A percentile compares a stretch with the other conserved stretches of the same genome.
phyloP scores from a whole-genome alignment of 2,888 invertebrate genomes.

The Pollenia griseotomentosa region DNA sequence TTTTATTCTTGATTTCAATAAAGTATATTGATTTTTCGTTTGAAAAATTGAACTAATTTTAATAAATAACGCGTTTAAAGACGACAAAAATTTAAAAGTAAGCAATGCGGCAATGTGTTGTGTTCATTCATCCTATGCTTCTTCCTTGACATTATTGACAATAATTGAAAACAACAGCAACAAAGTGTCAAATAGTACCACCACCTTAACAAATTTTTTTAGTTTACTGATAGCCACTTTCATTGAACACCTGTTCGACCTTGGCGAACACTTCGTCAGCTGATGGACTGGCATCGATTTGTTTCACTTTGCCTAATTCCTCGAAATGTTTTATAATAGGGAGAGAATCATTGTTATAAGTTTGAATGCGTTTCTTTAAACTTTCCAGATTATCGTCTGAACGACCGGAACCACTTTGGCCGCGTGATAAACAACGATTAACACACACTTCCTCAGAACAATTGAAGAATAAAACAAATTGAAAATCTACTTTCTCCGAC shows the following conservation, averaged over 20 bases:
- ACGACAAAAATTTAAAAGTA: conserved; percentile 22
- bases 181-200: conserved; percentile 47
- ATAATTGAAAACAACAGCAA: conserved; percentile 52
- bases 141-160: conserved; percentile 39
- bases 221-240: conserved; percentile 77
- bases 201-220: conserved; percentile 25
- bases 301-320: conserved; percentile 88
- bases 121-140: not conserved
- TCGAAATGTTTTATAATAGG: conserved; percentile 95
- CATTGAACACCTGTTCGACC: conserved; percentile 85
- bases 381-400: conserved; percentile 97
- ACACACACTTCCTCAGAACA: conserved; percentile 94
- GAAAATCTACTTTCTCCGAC: conserved; percentile 91
- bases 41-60: conserved; percentile 63
- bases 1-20: conserved; percentile 48
- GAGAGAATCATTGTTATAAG: conserved; percentile 93
- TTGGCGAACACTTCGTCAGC: conserved; percentile 88
- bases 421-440: conserved; percentile 93
- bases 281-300: conserved; percentile 89
- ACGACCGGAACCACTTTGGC: conserved; percentile 95
- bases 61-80: conserved; percentile 22
- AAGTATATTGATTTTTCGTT: conserved; percentile 42
- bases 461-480: conserved; percentile 96
- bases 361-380: conserved; percentile 93
- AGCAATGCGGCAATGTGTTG: conserved; percentile 40